phyloP scores from a whole-genome alignment of 1,140 invertebrate species.

The Drosophila subobscura region DNA sequence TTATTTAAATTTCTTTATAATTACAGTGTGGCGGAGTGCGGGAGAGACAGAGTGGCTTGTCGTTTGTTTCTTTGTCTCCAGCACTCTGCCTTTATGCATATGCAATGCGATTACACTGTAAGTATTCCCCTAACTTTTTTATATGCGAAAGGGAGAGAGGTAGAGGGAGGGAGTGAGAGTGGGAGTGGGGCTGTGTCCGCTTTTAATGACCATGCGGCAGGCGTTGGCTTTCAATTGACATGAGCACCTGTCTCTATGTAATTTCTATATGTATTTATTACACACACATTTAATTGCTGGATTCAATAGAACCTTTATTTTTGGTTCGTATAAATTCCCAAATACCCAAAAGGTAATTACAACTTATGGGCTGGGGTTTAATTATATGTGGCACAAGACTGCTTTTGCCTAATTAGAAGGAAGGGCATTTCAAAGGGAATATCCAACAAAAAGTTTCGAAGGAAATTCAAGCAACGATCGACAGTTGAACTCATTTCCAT shows the following conservation, averaged over 20 bases:
- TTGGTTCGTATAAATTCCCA: slow-evolving; percentile 17
- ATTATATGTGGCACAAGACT: slow-evolving; percentile 38
- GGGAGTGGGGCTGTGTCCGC: slow-evolving; percentile 16
- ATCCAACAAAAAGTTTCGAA: background rate
- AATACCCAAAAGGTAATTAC: slow-evolving; percentile 21
- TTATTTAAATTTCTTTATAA: slow-evolving; percentile 75
- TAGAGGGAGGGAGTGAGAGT: background rate
- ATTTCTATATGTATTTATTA: slow-evolving; percentile 53
- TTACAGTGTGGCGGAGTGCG: slow-evolving; percentile 27
- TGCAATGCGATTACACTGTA: slow-evolving; percentile 36
- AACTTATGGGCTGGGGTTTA: slow-evolving; percentile 31
- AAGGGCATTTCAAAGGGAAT: background rate
- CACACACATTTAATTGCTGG: slow-evolving; percentile 39
- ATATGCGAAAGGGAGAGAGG: slow-evolving; percentile 9
- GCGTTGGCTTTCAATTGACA: slow-evolving; percentile 74
- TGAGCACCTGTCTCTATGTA: slow-evolving; percentile 63
- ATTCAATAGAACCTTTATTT: slow-evolving; percentile 42
- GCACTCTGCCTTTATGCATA: slow-evolving; percentile 55
- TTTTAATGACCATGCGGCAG: slow-evolving; percentile 58
- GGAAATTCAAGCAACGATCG: slow-evolving; percentile 1
- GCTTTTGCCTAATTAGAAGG: slow-evolving; percentile 48
- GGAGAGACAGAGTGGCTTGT: slow-evolving; percentile 21
- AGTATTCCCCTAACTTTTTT: slow-evolving; percentile 44
- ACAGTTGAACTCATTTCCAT: slow-evolving; percentile 44
- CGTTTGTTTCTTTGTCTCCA: slow-evolving; percentile 51